These are phyloP conservation scores for Agonopterix subpropinquella DNA, from an alignment of 2,888 invertebrate species.

Conservation along the genomic window DNA sequence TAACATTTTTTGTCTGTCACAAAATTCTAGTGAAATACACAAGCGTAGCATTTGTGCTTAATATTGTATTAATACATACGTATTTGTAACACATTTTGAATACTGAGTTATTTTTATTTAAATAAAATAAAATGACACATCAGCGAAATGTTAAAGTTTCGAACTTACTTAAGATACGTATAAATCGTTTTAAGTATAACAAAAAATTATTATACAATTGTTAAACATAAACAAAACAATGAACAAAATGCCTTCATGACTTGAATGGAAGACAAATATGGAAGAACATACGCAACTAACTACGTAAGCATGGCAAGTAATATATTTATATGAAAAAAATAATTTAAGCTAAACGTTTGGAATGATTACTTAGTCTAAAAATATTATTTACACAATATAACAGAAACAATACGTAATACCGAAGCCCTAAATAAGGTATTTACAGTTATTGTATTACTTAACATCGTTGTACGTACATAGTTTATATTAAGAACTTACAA, in stretches of 20 bases:
- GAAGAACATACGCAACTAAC: conserved; percentile 48
- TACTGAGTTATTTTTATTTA: background rate
- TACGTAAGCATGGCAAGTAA: conserved; percentile 69
- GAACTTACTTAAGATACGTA: background rate
- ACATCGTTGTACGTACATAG: conserved; percentile 21
- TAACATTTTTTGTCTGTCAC: background rate
- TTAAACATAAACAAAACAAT: conserved; percentile 65
- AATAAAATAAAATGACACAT: background rate
- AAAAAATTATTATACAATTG: conserved; percentile 55
- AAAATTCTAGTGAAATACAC: background rate
- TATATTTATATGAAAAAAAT: conserved; percentile 62
- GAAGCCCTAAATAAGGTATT: conserved; percentile 14
- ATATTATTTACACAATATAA: conserved; percentile 65
- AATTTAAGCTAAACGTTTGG: conserved; percentile 68
- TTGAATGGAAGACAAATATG: conserved; percentile 54
- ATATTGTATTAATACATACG: background rate
- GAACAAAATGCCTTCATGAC: conserved; percentile 50
- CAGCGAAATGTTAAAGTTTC: background rate
- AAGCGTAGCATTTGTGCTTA: background rate
- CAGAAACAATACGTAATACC: conserved; percentile 49
- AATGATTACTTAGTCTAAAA: conserved; percentile 56
- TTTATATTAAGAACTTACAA: conserved; percentile 7
- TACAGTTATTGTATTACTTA: conserved; percentile 27
- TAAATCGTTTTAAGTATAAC: conserved; percentile 40
- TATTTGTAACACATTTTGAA: background rate